A percentile compares a stretch with the other conserved stretches of the same genome.
These are phyloP conservation scores for Drosophila nr. perissopoda DNA, from an alignment of 2,888 invertebrate genomes.

Conservation along the genomic window DNA sequence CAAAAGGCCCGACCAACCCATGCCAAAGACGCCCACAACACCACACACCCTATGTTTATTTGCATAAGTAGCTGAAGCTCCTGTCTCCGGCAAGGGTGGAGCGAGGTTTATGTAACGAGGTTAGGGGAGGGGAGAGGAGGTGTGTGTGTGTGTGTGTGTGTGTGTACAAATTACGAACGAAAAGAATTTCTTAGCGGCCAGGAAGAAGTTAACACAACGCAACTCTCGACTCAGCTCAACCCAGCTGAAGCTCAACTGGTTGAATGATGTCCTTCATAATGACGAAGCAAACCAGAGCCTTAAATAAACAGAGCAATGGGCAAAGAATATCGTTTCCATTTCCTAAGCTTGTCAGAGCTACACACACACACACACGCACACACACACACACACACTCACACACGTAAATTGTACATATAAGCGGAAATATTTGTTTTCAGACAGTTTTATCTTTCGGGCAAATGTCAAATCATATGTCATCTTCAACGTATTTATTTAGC, in stretches of 20 bases:
- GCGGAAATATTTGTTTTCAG: slow-evolving; percentile 76
- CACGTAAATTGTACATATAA: slow-evolving; percentile 37
- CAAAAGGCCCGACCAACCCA: not conserved
- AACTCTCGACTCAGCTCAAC: slow-evolving; percentile 1
- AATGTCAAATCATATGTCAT: slow-evolving; percentile 79
- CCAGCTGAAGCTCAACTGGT: slow-evolving; percentile 65
- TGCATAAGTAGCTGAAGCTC: slow-evolving; percentile 71
- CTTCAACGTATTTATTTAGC: slow-evolving; percentile 75
- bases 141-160: slow-evolving; percentile 41
- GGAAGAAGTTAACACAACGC: slow-evolving; percentile 7
- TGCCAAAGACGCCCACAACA: slow-evolving; percentile 44
- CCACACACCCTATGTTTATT: slow-evolving; percentile 69
- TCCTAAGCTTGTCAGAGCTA: slow-evolving; percentile 11
- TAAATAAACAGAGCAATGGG: slow-evolving; percentile 65
- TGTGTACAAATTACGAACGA: slow-evolving; percentile 66
- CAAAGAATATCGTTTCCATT: slow-evolving; percentile 39
- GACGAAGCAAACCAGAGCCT: slow-evolving; percentile 70
- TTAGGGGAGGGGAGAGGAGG: not conserved
- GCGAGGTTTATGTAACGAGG: no score
- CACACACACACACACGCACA: slow-evolving; percentile 1
- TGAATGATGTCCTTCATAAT: slow-evolving; percentile 80
- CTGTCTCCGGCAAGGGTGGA: slow-evolving; percentile 2
- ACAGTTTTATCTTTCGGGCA: slow-evolving; percentile 74
- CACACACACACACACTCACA: not conserved
- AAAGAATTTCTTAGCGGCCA: slow-evolving; percentile 49